Evolutionary conservation across 1,140 invertebrate species (phyloP).

Genomic region (Sitobion miscanthi): DNA sequence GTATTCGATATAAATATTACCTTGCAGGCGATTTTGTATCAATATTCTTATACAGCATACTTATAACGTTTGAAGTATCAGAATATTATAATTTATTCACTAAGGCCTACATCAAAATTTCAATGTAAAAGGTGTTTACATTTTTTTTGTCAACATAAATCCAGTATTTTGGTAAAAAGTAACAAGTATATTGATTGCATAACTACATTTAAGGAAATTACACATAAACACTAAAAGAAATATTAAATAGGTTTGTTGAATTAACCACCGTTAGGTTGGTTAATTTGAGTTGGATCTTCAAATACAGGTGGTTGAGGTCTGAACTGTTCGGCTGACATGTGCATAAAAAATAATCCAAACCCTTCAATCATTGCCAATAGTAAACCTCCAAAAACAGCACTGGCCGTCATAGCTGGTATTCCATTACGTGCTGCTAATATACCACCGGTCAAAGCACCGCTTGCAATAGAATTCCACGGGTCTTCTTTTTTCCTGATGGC

Average conservation of each 20-base stretch:
- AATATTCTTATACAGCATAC: background rate
- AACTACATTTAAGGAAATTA: slow-evolving; percentile 19
- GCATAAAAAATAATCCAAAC: slow-evolving; percentile 89
- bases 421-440: slow-evolving; percentile 95
- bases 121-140: background rate
- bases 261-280: slow-evolving; percentile 2
- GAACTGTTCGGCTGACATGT: slow-evolving; percentile 88
- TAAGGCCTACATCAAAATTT: background rate
- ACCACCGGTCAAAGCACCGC: slow-evolving; percentile 93
- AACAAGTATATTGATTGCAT: slow-evolving; percentile 29
- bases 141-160: background rate
- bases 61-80: background rate
- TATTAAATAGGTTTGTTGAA: background rate
- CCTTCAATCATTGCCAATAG: slow-evolving; percentile 94
- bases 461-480: slow-evolving; percentile 97
- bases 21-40: background rate
- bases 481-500: slow-evolving; percentile 92
- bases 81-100: background rate
- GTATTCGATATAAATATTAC: background rate
- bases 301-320: slow-evolving; percentile 74
- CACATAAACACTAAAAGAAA: background rate
- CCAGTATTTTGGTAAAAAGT: background rate
- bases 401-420: slow-evolving; percentile 90
- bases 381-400: slow-evolving; percentile 93
- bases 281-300: slow-evolving; percentile 70